phyloP scores from a whole-genome alignment of 2,888 invertebrate species.

The Plutella xylostella region DNA sequence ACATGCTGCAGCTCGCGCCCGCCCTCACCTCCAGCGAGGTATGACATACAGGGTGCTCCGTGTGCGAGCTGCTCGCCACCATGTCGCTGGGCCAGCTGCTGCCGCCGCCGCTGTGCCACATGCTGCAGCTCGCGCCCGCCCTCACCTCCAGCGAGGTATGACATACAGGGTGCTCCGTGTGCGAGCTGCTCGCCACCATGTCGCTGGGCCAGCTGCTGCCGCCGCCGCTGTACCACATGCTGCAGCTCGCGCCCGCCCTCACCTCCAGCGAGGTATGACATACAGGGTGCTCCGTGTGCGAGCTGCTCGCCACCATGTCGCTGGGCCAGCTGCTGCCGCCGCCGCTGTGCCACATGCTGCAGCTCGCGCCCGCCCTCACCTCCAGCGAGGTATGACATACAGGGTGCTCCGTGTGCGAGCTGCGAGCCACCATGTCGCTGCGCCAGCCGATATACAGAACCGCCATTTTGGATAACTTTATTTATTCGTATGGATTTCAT shows the following conservation, averaged over 20 bases:
- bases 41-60: too few relatives aligned
- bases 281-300: too few relatives aligned
- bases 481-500: too few relatives aligned
- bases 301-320: conserved; percentile 83
- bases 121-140: conserved; percentile 79
- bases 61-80: conserved; percentile 79
- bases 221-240: conserved; percentile 81
- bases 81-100: conserved; percentile 88
- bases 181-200: conserved; percentile 83
- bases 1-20: conserved; percentile 80
- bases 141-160: conserved; percentile 82
- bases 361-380: conserved; percentile 79
- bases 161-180: too few relatives aligned
- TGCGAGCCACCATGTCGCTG: too few relatives aligned
- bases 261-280: conserved; percentile 81
- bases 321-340: conserved; percentile 88
- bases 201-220: conserved; percentile 87
- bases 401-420: too few relatives aligned
- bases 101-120: conserved; percentile 83
- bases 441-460: too few relatives aligned
- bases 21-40: conserved; percentile 80
- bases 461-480: too few relatives aligned
- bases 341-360: conserved; percentile 81
- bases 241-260: conserved; percentile 79
- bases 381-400: conserved; percentile 81